Evolutionary conservation across 64 coral and sea anemone species (phyloP).

Genomic region (Montipora foliosa): DNA sequence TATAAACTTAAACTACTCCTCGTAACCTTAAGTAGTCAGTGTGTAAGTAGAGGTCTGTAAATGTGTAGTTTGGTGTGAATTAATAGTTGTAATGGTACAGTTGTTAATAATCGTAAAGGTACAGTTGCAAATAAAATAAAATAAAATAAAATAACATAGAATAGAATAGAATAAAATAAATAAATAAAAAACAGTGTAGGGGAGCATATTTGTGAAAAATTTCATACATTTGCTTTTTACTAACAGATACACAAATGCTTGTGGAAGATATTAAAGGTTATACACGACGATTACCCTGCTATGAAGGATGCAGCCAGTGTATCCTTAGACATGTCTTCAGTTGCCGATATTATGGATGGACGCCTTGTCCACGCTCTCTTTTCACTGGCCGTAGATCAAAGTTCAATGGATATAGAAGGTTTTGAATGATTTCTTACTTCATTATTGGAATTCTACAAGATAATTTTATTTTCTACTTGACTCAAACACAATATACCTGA

Average conservation of each 20-base stretch:
- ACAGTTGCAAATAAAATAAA: too few species aligned
- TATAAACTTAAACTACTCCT: too few species aligned
- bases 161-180: too few species aligned
- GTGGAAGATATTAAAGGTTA: constrained; percentile 6
- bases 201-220: neutral
- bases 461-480: neutral
- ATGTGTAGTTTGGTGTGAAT: too few species aligned
- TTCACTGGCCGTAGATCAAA: neutral
- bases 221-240: neutral
- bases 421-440: neutral
- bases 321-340: constrained; percentile 32
- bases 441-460: neutral
- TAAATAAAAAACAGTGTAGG: neutral
- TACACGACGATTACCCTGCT: neutral
- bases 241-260: constrained; percentile 23
- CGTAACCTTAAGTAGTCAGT: too few species aligned
- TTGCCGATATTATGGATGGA: constrained; percentile 27
- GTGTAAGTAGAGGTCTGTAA: too few species aligned
- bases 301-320: neutral
- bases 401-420: neutral
- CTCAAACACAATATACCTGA: neutral
- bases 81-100: too few species aligned
- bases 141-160: too few species aligned
- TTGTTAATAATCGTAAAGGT: too few species aligned
- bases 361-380: constrained; percentile 10